Percentiles rank a stretch among this genome's conserved stretches.
These are phyloP conservation scores for Conomelus anceps DNA, from an alignment of 2,888 invertebrate genomes.

Conservation along the genomic window DNA sequence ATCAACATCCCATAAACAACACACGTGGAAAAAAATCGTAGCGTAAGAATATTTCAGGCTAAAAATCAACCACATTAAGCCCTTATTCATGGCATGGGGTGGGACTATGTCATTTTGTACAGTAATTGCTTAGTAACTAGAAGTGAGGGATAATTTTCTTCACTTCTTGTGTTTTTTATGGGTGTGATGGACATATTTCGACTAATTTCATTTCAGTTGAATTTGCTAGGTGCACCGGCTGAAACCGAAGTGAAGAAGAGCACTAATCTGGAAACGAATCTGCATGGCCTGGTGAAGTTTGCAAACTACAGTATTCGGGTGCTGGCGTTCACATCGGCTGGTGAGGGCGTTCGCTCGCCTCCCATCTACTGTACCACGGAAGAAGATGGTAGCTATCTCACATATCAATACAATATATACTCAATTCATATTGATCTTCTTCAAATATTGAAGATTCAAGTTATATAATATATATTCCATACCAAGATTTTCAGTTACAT, in stretches of 20 bases:
- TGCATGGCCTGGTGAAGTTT: constrained; percentile 73
- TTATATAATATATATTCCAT: too few relatives aligned
- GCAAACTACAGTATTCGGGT: constrained; percentile 85
- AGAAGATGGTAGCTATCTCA: constrained; percentile 60
- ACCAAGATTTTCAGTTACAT: too few relatives aligned
- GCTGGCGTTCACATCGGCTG: constrained; percentile 75
- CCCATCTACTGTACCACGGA: constrained; percentile 75
- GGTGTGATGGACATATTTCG: background rate
- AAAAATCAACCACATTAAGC: too few relatives aligned
- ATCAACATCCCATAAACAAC: too few relatives aligned
- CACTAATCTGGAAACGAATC: constrained; percentile 67
- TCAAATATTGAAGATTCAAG: too few relatives aligned
- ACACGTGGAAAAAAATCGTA: too few relatives aligned
- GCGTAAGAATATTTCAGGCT: too few relatives aligned
- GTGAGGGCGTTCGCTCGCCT: constrained; percentile 72
- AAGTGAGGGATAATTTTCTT: background rate
- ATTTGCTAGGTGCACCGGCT: constrained; percentile 21
- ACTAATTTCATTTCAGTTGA: constrained; percentile 12
- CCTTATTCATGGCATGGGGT: too few relatives aligned
- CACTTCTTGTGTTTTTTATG: background rate
- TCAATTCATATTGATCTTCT: too few relatives aligned
- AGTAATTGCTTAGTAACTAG: too few relatives aligned
- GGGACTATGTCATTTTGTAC: too few relatives aligned
- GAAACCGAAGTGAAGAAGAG: constrained; percentile 64
- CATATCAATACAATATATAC: too few relatives aligned